Base-by-base conservation (phyloP, 2,888 invertebrate species). In the Heterodera filipjevi region DNA sequence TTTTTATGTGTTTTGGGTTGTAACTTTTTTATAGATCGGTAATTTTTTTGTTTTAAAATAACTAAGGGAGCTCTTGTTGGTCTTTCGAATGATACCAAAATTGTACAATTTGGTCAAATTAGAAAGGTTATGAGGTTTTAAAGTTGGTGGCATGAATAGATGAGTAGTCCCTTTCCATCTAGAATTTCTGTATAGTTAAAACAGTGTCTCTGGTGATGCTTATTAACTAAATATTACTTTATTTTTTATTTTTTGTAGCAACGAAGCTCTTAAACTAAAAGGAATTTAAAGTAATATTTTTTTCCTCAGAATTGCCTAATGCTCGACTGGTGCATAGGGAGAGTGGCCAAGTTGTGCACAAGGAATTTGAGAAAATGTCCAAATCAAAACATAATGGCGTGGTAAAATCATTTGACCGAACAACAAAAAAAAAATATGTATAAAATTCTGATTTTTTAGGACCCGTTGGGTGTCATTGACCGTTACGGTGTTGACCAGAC, bases 351-450 rank as follows among this genome's bases (percentile, higher is more conserved):
- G 32, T 64, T n/a, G 75, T 64, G 22, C 30, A 46, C 8, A 44
- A 46, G 30, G 32, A 32, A 19, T 75, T 75, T n/a, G 98, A 99
- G 89, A 99, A 99, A 92, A 99, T 99, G 99, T 96, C 96, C 86
- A 99, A 99, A 91, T 98, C 98, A 0, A 99, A 98, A 90, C 91
- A 93, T 84, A 99, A 99, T 91, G 99, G 99, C 0, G 84, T 87
- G 39, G 73, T 73, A 64, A 27, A 35, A 35, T 49, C 30, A 27
- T 59, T 27, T 59, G 22, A 22, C 5, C 22, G 0, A 16, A 19
- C 5, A 22, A 22, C 22, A 22, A 19, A 19, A 53, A 53, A 19
- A 16, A 5, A 53, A 53, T 22, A 2, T 22, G 5, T 27, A 1
- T 5, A 59, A n/a, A 59, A 59, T 59, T 59, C 39, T 0, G 39